These are phyloP conservation scores for Monoplex corrugatus DNA, from an alignment of 2,888 invertebrate genomes.

Conservation along the genomic window DNA sequence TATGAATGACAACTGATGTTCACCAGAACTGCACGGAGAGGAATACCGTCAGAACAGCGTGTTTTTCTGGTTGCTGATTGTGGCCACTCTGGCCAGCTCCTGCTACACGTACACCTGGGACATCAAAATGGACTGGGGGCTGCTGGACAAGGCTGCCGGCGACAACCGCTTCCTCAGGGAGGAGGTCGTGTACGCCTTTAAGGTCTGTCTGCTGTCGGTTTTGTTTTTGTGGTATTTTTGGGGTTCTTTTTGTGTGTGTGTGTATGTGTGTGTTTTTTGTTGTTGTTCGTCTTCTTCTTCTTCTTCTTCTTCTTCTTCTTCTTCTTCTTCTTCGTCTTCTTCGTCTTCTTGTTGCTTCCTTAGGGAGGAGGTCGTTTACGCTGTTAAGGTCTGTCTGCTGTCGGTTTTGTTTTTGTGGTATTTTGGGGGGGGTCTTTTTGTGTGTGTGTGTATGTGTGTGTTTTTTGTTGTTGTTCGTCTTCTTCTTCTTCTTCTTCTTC, in stretches of 20 bases:
- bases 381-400: background rate
- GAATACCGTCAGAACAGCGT: conserved; percentile 73
- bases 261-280: background rate
- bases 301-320: too few relatives aligned
- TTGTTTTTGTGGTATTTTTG: too few relatives aligned
- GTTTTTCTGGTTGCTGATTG: conserved; percentile 89
- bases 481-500: too few relatives aligned
- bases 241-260: too few relatives aligned
- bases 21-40: conserved; percentile 68
- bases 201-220: conserved; percentile 88
- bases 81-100: conserved; percentile 89
- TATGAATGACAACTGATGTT: too few relatives aligned
- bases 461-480: too few relatives aligned
- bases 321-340: too few relatives aligned
- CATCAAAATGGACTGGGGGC: conserved; percentile 99
- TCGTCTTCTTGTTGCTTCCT: too few relatives aligned
- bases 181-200: conserved; percentile 96
- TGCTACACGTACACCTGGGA: conserved; percentile 99
- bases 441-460: too few relatives aligned
- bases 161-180: conserved; percentile 93
- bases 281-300: too few relatives aligned
- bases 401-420: too few relatives aligned
- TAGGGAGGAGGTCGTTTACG: background rate
- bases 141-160: conserved; percentile 94
- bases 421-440: too few relatives aligned